A percentile compares a stretch with the other conserved stretches of the same genome.
Evolutionary conservation across 2,113 vertebrate genomes (phyloP).

Genomic region (Chrysemys picta): DNA sequence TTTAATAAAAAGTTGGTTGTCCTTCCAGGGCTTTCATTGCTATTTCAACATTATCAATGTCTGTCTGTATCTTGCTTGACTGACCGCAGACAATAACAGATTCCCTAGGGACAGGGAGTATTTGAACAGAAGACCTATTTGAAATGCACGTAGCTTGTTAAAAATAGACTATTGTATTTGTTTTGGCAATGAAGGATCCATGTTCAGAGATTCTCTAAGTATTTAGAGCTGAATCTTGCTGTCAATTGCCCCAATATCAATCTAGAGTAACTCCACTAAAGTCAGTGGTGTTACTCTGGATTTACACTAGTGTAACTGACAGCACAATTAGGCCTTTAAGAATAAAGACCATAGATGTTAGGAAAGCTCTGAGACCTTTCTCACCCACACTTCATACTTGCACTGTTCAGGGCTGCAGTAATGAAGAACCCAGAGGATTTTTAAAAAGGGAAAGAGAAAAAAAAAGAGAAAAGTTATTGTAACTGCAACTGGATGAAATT

Average conservation of each 20-base stretch:
- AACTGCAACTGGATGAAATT: neutral
- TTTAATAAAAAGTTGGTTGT: neutral
- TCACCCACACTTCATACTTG: neutral
- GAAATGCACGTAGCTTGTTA: neutral
- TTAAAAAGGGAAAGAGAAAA: neutral
- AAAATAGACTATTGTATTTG: neutral
- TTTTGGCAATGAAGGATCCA: neutral
- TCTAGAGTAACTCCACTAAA: fast-evolving
- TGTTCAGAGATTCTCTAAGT: neutral
- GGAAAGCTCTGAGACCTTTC: neutral
- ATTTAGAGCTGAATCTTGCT: neutral
- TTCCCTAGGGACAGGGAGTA: neutral
- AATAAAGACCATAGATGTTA: neutral
- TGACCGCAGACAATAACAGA: neutral
- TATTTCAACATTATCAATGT: neutral
- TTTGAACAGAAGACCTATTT: neutral
- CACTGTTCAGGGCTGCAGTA: neutral
- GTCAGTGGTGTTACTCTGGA: neutral
- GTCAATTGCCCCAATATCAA: neutral
- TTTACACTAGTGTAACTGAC: neutral
- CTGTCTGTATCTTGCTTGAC: neutral
- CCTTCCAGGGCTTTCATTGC: neutral
- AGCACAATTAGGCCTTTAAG: neutral
- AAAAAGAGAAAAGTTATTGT: neutral
- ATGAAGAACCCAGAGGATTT: fast-evolving